Base-by-base conservation (phyloP, 2,888 invertebrate genomes). In the Eupithecia inturbata region DNA sequence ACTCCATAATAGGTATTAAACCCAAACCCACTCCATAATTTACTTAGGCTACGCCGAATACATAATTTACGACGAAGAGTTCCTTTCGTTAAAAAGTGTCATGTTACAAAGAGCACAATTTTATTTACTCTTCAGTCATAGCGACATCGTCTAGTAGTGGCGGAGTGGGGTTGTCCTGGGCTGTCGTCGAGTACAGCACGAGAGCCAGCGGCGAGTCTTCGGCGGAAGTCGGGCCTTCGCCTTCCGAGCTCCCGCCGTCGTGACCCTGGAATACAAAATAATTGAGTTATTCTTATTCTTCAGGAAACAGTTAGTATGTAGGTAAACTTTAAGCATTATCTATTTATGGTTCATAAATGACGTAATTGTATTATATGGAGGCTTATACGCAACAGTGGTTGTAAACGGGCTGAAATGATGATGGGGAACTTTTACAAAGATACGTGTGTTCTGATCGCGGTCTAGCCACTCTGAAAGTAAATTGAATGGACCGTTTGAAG, bases 221-320 rank as follows among this genome's bases (percentile, higher is more conserved):
- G 71, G 83, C 81, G 82, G 78, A 74, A 75, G 78, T 85, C 81
- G 82, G 80, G 75, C 82, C 80, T 77, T 80, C 77, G 77, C 78
- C 78, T 77, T 80, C 79, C 78, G 80, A 88, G 84, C 87, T 91
- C 85, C 79, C 91, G 88, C 91, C 91, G 86, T 86, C 91, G 87
- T 82, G 78, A 67, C 83, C 90, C 93, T 80, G 77, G 9, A 60
- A 64, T 19, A 62, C 66, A 57, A 3, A 57, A 57, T 57, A 22
- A 53, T 49, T 49, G 14, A 49, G n/a, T n/a, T 49, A 41, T n/a
- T n/a, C n/a, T n/a, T n/a, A 41, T 41, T 19, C 16, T 16, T 5
- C 41, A 41, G 33, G 3, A 33, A 33, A 33, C 33, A 33, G 33
- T 33, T n/a, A 31, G 3, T 4, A 31, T 31, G 3, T 31, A 31